Conservation (phyloP, 2,113 vertebrate species). For the Oreochromis tanganicae region DNA sequence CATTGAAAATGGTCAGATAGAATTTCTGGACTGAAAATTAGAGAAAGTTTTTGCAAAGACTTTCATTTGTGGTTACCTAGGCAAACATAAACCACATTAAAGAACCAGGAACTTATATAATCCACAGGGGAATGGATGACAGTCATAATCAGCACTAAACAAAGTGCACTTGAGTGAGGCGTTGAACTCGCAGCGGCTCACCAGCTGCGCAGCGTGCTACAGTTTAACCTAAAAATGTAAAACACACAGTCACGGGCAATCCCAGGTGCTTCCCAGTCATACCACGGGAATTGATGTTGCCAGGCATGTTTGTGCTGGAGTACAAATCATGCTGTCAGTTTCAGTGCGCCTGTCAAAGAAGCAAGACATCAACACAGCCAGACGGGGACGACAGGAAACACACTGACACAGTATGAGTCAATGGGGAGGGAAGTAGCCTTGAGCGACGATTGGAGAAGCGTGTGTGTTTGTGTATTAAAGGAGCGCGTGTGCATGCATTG, state of each 20-base stretch:
- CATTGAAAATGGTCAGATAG: background rate
- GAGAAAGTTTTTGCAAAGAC: background rate
- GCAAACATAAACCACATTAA: background rate
- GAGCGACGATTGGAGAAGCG: background rate
- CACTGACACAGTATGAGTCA: background rate
- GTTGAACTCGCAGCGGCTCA: background rate
- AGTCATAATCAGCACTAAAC: constrained; percentile 8
- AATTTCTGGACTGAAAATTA: background rate
- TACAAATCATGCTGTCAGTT: constrained; percentile 61
- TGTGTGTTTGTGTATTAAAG: background rate
- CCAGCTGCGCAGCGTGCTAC: background rate
- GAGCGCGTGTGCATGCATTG: background rate
- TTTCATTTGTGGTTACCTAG: background rate
- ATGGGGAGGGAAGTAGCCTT: constrained; percentile 5
- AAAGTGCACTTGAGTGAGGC: background rate
- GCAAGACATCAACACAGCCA: constrained; percentile 35
- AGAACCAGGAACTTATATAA: background rate
- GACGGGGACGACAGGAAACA: constrained; percentile 27
- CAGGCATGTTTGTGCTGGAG: constrained; percentile 48
- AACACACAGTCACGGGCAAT: constrained; percentile 16
- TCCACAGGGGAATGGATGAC: background rate
- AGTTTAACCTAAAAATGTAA: constrained; percentile 12
- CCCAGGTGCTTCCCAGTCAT: background rate
- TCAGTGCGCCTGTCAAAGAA: constrained; percentile 47
- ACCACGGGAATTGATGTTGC: constrained; percentile 44